phyloP scores from a whole-genome alignment of 2,113 vertebrate genomes.

The Phaethon lepturus region DNA sequence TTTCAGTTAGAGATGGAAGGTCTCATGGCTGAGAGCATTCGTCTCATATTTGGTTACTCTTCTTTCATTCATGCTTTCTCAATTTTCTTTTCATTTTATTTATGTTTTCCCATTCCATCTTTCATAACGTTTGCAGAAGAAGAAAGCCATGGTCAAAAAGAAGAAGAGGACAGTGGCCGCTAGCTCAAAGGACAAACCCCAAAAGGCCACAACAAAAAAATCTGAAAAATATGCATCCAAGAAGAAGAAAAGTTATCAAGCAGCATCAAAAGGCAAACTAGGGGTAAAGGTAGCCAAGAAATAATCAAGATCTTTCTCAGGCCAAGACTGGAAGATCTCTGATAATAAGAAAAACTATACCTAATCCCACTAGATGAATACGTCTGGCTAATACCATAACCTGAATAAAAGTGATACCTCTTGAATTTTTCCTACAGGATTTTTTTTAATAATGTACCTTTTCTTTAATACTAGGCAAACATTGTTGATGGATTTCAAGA shows the following conservation, averaged over 20 bases:
- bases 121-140: conserved; percentile 88
- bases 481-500: conserved; percentile 87
- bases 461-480: conserved; percentile 83
- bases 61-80: conserved; percentile 60
- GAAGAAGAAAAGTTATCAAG: conserved; percentile 92
- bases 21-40: neutral
- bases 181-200: conserved; percentile 88
- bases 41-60: conserved; percentile 43
- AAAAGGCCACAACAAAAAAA: conserved; percentile 89
- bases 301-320: conserved; percentile 92
- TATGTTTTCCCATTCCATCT: conserved; percentile 82
- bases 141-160: conserved; percentile 91
- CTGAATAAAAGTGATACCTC: conserved; percentile 66
- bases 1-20: conserved; percentile 57
- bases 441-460: neutral
- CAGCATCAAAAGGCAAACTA: conserved; percentile 86
- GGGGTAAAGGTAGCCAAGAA: conserved; percentile 88
- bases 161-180: conserved; percentile 90
- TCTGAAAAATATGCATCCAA: conserved; percentile 86
- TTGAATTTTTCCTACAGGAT: neutral
- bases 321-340: conserved; percentile 89
- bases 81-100: conserved; percentile 72
- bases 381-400: conserved; percentile 77
- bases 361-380: conserved; percentile 83
- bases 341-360: conserved; percentile 81